Evolutionary conservation across 2,113 vertebrate genomes (phyloP), one percentile per base, ranked within the genome.

Genomic region (Microtus oregoni): DNA sequence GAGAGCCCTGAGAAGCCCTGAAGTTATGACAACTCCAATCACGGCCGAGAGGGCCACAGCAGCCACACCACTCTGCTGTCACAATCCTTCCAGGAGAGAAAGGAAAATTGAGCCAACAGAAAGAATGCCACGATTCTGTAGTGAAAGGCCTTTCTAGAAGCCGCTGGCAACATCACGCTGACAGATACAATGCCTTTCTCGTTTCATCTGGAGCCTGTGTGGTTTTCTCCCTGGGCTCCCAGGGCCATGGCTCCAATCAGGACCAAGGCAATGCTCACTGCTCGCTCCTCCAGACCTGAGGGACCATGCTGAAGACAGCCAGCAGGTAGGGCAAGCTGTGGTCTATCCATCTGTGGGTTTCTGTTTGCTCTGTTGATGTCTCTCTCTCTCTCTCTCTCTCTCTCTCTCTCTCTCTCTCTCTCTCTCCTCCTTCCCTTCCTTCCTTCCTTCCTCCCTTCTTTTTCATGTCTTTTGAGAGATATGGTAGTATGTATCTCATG

Each of bases 211-310:
- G 61, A 89, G 13, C 20, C 67, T 72, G 6, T 38, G 72, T 26
- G 19, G 5, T 28, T 67, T 83, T 52, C 38, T 44, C 4, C 52
- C 8, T 26, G 3, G 72, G 52, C 9, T 24, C 44, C 44, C 65
- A 5, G 12, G 58, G 5, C 22, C 30, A 3, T 35, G 19, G 73
- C 17, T 55, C 75, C 83, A 35, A 2, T 86, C 32, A 63, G 52
- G 44, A 47, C 67, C 0, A 0, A 13, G 47, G 50, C 38, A 58
- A 30, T 26, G 38, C 22, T 86, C 12, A 3, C 65, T n/a, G 0
- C 35, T 30, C 58, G 9, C 19, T 72, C 20, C 76, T 85, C 38
- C 41, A 22, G 22, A 85, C 11, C 7, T 1, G 0, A 0, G 14
- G 65, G 44, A 22, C 72, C 41, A 4, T 11, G 7, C 88, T 47